A percentile compares a stretch with the other conserved stretches of the same genome.
Evolutionary conservation across 2,113 vertebrate genomes (phyloP).

Genomic region (Nettapus auritus): DNA sequence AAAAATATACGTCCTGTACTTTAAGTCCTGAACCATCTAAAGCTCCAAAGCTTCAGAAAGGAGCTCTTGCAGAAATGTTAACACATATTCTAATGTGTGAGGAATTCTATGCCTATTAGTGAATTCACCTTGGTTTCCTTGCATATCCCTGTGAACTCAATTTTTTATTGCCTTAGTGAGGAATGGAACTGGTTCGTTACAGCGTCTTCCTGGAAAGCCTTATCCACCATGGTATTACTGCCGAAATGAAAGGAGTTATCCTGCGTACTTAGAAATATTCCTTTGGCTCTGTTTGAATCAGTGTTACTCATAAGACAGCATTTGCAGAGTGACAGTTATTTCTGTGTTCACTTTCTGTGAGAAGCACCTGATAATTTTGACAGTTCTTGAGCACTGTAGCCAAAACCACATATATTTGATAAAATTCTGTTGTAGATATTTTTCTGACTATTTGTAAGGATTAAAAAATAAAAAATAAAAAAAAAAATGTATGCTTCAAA

Average conservation of each 20-base stretch:
- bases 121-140: not conserved
- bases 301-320: not conserved
- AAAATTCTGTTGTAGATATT: not conserved
- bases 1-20: not conserved
- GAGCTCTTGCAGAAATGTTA: not conserved
- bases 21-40: not conserved
- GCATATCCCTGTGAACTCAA: not conserved
- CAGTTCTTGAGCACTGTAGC: not conserved
- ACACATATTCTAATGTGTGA: not conserved
- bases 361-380: not conserved
- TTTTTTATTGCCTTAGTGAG: not conserved
- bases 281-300: not conserved
- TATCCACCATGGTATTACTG: not conserved
- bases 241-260: not conserved
- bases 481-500: not conserved
- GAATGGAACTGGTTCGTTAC: not conserved
- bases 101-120: not conserved
- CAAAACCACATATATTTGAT: not conserved
- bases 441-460: not conserved
- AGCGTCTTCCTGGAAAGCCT: not conserved
- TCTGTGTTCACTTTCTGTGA: not conserved
- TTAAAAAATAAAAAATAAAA: not conserved
- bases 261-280: not conserved
- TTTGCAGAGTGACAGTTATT: not conserved
- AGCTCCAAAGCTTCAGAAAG: not conserved